Conservation (phyloP, 2,797 vertebrate species). For the Streptopelia turtur region DNA sequence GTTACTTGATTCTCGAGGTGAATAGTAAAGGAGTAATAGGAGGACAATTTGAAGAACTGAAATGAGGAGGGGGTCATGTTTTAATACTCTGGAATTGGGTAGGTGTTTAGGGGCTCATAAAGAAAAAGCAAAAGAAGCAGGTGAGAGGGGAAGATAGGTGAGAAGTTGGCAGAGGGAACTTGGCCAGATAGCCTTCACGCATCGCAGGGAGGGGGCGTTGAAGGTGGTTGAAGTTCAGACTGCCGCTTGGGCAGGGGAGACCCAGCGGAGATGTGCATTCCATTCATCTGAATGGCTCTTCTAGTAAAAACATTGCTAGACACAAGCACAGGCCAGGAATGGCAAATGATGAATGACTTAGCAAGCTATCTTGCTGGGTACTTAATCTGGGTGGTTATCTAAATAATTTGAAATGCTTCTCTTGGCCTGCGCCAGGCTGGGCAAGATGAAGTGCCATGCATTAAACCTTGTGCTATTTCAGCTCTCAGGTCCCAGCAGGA, state of each 20-base stretch:
- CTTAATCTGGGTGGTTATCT: constrained; percentile 68
- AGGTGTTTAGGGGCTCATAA: neutral
- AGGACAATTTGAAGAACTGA: neutral
- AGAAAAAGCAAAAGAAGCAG: neutral
- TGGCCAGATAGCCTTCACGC: neutral
- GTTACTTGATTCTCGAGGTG: neutral
- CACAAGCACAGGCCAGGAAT: constrained; percentile 49
- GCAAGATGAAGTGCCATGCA: constrained; percentile 57
- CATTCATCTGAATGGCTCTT: constrained; percentile 50
- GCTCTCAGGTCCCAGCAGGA: constrained; percentile 52
- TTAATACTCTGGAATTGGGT: neutral
- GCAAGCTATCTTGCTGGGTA: constrained; percentile 57
- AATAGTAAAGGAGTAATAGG: neutral
- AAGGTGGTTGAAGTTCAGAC: neutral
- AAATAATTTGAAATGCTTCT: constrained; percentile 69
- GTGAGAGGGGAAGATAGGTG: neutral
- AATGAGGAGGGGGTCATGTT: neutral
- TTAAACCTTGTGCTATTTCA: constrained; percentile 51
- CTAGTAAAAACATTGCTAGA: constrained; percentile 64
- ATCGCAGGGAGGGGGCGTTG: neutral
- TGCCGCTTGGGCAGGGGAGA: constrained; percentile 13
- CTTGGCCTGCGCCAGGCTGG: constrained; percentile 54
- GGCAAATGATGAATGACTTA: constrained; percentile 71
- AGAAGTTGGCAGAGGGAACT: neutral
- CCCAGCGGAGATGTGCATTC: constrained; percentile 45